Percentiles rank a stretch among this genome's conserved stretches.
Conservation (phyloP, 2,888 invertebrate genomes). For the Meloe dianella region DNA sequence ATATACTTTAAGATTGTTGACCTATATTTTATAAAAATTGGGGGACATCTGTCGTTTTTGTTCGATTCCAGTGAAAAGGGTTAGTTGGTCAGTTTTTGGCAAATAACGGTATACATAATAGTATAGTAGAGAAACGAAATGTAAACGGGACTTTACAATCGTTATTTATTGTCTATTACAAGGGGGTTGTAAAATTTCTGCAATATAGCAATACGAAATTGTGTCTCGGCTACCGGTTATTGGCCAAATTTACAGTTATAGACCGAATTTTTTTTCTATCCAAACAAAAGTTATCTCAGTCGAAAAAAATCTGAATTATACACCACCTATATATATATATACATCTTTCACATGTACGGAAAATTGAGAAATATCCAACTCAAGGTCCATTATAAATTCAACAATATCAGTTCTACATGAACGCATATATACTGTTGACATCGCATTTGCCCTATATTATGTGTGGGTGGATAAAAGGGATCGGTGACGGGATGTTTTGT, state of each 20-base stretch:
- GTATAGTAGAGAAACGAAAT: background rate
- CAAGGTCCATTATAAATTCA: background rate
- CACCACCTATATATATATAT: background rate
- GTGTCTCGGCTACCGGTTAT: constrained; percentile 3
- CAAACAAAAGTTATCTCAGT: background rate
- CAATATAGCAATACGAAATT: background rate
- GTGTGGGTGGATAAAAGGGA: constrained; percentile 39
- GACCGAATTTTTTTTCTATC: background rate
- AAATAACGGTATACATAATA: constrained; percentile 4
- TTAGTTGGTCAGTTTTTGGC: constrained; percentile 13
- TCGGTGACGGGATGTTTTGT: constrained; percentile 19
- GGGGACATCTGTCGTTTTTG: constrained; percentile 42
- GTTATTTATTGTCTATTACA: background rate
- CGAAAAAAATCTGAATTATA: background rate
- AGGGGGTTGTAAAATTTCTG: background rate
- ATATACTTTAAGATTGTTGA: constrained; percentile 49
- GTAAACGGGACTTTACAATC: constrained; percentile 5
- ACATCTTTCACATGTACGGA: too few relatives aligned
- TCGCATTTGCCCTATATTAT: constrained; percentile 49
- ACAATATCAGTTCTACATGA: background rate
- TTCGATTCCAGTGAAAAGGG: constrained; percentile 1
- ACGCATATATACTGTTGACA: constrained; percentile 41
- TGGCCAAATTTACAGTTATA: background rate
- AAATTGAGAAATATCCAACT: background rate
- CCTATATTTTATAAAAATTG: constrained; percentile 44